These are phyloP conservation scores for Diogma glabrata DNA, from an alignment of 2,888 invertebrate species.

Conservation along the genomic window DNA sequence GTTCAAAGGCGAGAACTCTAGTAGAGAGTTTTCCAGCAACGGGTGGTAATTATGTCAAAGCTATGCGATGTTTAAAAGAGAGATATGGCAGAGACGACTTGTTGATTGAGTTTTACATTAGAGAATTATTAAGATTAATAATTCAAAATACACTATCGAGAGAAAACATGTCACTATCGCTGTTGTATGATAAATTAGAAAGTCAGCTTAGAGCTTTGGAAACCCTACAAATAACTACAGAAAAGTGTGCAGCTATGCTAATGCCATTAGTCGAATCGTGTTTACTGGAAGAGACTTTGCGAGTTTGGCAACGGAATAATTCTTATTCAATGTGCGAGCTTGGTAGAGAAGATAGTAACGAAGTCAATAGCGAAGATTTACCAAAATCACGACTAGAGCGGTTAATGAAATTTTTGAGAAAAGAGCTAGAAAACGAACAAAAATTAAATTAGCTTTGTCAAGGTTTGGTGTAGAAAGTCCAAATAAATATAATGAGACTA, in stretches of 20 bases:
- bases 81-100: constrained; percentile 20
- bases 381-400: neutral
- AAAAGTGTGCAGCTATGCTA: neutral
- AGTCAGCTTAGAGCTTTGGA: constrained; percentile 4
- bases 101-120: constrained; percentile 21
- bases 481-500: no score
- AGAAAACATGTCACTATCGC: neutral
- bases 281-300: constrained; percentile 22
- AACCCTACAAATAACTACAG: neutral
- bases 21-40: constrained; percentile 20
- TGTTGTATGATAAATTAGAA: constrained; percentile 6
- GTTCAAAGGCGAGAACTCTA: constrained; percentile 18
- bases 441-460: constrained; percentile 1
- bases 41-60: constrained; percentile 22
- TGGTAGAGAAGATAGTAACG: neutral
- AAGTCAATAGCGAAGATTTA: neutral
- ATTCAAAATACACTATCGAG: constrained; percentile 18
- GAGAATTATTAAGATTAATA: constrained; percentile 22
- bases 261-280: constrained; percentile 23
- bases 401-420: neutral
- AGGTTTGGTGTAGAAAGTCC: neutral
- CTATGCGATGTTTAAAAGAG: constrained; percentile 18
- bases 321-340: neutral
- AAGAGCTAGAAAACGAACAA: neutral
- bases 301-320: constrained; percentile 19